Evolutionary conservation across 2,888 invertebrate genomes (phyloP).

Genomic region (Bruchidius siliquastri): DNA sequence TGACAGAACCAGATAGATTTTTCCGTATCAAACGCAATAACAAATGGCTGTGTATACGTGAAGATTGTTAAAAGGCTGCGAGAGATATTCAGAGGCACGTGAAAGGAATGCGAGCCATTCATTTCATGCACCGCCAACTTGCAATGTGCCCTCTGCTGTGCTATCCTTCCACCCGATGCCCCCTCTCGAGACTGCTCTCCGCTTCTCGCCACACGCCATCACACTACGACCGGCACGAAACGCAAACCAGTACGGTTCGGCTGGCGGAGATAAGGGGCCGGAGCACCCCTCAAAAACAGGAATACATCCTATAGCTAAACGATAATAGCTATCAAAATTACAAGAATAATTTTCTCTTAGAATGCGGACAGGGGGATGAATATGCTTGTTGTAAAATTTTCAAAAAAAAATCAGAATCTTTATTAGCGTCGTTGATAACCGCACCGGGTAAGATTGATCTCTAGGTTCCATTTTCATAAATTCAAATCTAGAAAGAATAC

Average conservation of each 20-base stretch:
- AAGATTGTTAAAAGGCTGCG: slow-evolving; percentile 24
- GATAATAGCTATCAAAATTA: too few relatives aligned
- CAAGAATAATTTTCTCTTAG: too few relatives aligned
- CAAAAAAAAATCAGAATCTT: too few relatives aligned
- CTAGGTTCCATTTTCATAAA: too few relatives aligned
- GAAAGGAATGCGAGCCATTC: slow-evolving; percentile 35
- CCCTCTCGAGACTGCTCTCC: slow-evolving; percentile 9
- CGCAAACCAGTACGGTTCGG: neutral
- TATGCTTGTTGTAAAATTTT: too few relatives aligned
- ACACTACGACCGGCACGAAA: neutral
- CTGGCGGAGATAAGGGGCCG: too few relatives aligned
- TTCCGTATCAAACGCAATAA: slow-evolving; percentile 15
- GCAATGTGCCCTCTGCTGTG: slow-evolving; percentile 30
- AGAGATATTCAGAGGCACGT: slow-evolving; percentile 30
- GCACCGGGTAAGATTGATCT: too few relatives aligned
- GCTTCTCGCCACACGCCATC: neutral
- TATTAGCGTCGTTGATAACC: too few relatives aligned
- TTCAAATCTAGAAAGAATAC: too few relatives aligned
- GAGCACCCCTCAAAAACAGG: too few relatives aligned
- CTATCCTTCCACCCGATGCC: slow-evolving; percentile 10
- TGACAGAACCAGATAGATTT: slow-evolving; percentile 15
- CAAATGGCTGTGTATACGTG: slow-evolving; percentile 24
- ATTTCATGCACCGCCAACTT: slow-evolving; percentile 44
- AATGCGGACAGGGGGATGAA: too few relatives aligned
- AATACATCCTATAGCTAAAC: too few relatives aligned